Base-by-base conservation (phyloP, 1,140 invertebrate genomes). In the Trichogramma pretiosum region DNA sequence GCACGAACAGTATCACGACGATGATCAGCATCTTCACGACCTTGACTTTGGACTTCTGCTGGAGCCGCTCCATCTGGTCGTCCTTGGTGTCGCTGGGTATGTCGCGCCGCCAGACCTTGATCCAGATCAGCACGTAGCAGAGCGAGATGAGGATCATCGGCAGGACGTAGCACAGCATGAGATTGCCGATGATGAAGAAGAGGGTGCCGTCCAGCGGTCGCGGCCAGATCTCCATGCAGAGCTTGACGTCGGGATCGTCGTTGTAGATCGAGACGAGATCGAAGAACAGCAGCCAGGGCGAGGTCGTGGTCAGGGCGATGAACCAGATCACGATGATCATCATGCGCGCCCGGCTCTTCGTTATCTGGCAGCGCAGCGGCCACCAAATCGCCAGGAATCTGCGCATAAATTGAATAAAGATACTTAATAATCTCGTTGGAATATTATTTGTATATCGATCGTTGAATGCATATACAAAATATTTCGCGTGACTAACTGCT, bases 21-120 rank as follows among this genome's bases (percentile, higher is more conserved):
- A 89, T 87, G 0, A 95, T 82, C 46, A 98, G 73, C 94, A 98
- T 98, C 70, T 96, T 95, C 4, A 97, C 85, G 16, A 96, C 93
- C 64, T 93, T 93, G 16, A 87, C 85, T 72, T 93, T 93, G 10
- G 89, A 91, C 67, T 91, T 89, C 58, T 93, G 88, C 65, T 90
- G 87, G 78, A 90, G 86, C 30, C 85, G 77, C 62, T 93, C 87
- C 81, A 92, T 89, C 61, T 90, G 85, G 1, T 86, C 87, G 64
- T 93, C 89, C 63, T 92, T 90, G 1, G 88, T 86, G 56, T 93
- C 89, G 0, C 87, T 89, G 0, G 90, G 91, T 48, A 94, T 92
- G 45, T 85, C 74, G 11, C 91, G 72, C 28, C 83, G 82, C 74
- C 85, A 93, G 0, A 95, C 92, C 63, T 89, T 89, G 51, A 93